Percentiles rank a stretch among this genome's conserved stretches.
Evolutionary conservation across 2,113 vertebrate species (phyloP).

Genomic region (Onychostoma macrolepis): DNA sequence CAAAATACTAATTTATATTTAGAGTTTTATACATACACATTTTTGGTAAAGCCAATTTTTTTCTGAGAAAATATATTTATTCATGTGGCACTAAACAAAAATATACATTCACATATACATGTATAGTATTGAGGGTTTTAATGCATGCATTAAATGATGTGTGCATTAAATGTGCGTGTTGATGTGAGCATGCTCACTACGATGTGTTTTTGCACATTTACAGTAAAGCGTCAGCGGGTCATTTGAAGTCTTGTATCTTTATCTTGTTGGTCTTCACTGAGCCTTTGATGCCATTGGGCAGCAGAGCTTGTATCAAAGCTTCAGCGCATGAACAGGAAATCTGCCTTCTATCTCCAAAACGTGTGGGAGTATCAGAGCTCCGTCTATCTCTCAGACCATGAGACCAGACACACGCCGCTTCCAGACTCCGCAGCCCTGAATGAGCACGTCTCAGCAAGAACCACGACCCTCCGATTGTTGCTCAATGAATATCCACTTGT

Average conservation of each 20-base stretch:
- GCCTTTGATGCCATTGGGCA: conserved; percentile 58
- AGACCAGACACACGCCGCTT: neutral
- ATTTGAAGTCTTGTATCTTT: conserved; percentile 44
- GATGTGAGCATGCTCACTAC: neutral
- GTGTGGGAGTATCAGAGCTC: conserved; percentile 55
- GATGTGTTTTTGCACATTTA: neutral
- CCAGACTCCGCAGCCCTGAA: neutral
- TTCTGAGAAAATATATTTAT: too few relatives aligned
- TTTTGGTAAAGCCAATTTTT: too few relatives aligned
- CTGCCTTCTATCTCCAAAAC: conserved; percentile 58
- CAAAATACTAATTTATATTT: too few relatives aligned
- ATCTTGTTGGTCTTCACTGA: conserved; percentile 10
- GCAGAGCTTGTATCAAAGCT: conserved; percentile 55
- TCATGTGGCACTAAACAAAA: too few relatives aligned
- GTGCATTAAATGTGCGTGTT: too few relatives aligned
- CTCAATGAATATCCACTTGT: conserved; percentile 4
- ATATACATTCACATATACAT: neutral
- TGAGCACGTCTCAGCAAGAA: neutral
- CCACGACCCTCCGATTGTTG: neutral
- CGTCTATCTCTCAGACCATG: conserved; percentile 46
- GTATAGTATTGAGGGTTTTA: neutral
- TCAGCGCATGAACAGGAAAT: conserved; percentile 57
- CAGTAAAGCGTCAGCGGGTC: neutral
- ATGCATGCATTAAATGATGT: neutral
- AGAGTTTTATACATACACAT: too few relatives aligned